Conservation (phyloP, 2,888 invertebrate genomes). For the Poecilus cupreus region DNA sequence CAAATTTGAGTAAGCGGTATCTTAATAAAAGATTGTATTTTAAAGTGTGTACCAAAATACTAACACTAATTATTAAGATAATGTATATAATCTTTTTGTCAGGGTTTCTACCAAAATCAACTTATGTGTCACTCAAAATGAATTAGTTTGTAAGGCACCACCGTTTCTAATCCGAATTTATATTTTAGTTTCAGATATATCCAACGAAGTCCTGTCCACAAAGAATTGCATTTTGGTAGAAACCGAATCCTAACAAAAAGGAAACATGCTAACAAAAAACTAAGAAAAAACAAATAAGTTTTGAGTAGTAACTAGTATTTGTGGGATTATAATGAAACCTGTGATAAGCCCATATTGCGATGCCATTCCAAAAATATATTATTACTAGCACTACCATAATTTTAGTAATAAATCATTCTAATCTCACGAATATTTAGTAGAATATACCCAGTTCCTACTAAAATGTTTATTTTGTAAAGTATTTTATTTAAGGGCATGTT, state of each 20-base stretch:
- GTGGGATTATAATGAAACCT: not conserved
- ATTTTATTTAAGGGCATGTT: not conserved
- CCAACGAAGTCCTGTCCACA: not conserved
- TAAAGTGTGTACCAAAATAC: not conserved
- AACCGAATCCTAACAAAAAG: slow-evolving; percentile 11
- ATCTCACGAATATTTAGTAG: not conserved
- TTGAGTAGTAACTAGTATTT: slow-evolving; percentile 4
- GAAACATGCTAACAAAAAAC: slow-evolving; percentile 19
- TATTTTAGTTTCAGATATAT: slow-evolving; percentile 28
- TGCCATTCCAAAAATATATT: not conserved
- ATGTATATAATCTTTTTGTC: not conserved
- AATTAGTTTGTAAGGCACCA: not conserved
- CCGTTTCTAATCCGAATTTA: not conserved
- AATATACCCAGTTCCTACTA: slow-evolving; percentile 12
- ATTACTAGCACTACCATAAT: too few relatives aligned
- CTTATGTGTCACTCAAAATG: not conserved
- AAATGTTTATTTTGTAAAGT: not conserved
- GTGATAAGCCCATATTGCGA: not conserved
- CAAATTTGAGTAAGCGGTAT: not conserved
- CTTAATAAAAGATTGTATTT: too few relatives aligned
- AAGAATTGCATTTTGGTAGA: slow-evolving; percentile 24
- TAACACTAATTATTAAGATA: not conserved
- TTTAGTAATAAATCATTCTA: not conserved
- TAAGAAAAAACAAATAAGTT: slow-evolving; percentile 13
- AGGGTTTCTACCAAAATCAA: slow-evolving; percentile 15